phyloP scores from a whole-genome alignment of 2,113 vertebrate genomes.

The Austrofundulus limnaeus region DNA sequence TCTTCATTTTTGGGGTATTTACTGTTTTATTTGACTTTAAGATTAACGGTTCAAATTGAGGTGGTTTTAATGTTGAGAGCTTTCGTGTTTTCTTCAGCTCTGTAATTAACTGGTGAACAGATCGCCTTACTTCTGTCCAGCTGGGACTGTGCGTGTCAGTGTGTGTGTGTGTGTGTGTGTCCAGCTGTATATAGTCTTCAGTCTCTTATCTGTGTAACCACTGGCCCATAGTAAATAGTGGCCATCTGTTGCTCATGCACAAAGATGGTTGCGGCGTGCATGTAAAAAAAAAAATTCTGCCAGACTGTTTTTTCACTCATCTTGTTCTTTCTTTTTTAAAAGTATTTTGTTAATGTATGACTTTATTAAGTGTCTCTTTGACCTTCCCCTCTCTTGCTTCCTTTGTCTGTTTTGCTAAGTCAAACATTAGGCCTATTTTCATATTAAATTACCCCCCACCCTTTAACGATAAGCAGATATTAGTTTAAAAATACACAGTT shows the following conservation, averaged over 20 bases:
- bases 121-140: conserved; percentile 51
- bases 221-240: conserved; percentile 57
- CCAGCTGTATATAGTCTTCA: conserved; percentile 56
- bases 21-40: background rate
- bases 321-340: background rate
- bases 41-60: conserved; percentile 11
- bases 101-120: conserved; percentile 61
- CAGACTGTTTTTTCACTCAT: background rate
- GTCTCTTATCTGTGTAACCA: conserved; percentile 75
- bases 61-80: background rate
- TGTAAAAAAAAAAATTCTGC: conserved; percentile 10
- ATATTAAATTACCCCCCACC: too few species aligned
- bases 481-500: too few species aligned
- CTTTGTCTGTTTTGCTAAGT: too few species aligned
- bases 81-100: conserved; percentile 34
- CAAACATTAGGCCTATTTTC: too few species aligned
- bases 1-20: background rate
- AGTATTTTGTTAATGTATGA: too few species aligned
- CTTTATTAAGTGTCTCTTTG: too few species aligned
- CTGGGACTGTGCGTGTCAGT: too few species aligned
- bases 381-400: too few species aligned
- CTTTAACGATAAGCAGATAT: too few species aligned
- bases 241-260: conserved; percentile 67
- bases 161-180: conserved; percentile 36
- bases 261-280: conserved; percentile 41